These are phyloP conservation scores for Chondrilla cf. caribensis DNA, from an alignment of 37 sponge, comb jelly and placozoan species.

Conservation along the genomic window DNA sequence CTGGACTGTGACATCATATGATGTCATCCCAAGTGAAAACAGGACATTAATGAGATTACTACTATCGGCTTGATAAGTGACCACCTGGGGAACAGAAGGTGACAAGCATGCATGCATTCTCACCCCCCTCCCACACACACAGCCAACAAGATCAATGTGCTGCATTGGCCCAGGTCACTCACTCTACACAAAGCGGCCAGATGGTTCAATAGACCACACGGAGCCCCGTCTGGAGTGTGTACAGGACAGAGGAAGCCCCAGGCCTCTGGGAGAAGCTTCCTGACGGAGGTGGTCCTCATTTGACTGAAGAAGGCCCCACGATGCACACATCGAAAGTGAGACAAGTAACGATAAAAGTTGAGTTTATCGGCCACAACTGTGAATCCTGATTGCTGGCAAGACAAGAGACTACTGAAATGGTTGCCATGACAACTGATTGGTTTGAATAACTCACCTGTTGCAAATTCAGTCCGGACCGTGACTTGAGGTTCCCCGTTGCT, in stretches of 20 bases:
- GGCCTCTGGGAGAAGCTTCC: slow-evolving; percentile 94
- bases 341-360: slow-evolving; percentile 92
- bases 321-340: slow-evolving; percentile 96
- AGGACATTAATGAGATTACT: slow-evolving; percentile 46
- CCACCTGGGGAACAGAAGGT: too few species aligned
- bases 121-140: too few species aligned
- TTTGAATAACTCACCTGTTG: slow-evolving; percentile 60
- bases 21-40: slow-evolving; percentile 62
- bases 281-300: slow-evolving; percentile 92
- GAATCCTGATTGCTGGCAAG: slow-evolving; percentile 73
- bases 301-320: slow-evolving; percentile 94
- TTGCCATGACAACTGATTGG: not conserved
- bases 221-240: slow-evolving; percentile 98
- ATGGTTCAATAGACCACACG: slow-evolving; percentile 97
- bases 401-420: not conserved
- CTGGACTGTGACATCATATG: slow-evolving; percentile 27
- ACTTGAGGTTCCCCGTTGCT: slow-evolving; percentile 85
- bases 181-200: slow-evolving; percentile 76
- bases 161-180: too few species aligned
- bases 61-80: too few species aligned
- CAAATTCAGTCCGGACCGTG: slow-evolving; percentile 75
- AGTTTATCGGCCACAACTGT: slow-evolving; percentile 95
- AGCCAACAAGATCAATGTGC: too few species aligned
- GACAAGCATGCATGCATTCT: too few species aligned
- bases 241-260: slow-evolving; percentile 99